A percentile compares a stretch with the other conserved stretches of the same genome.
Conservation (phyloP, 2,797 vertebrate species). For the Steatocranus sp. region DNA sequence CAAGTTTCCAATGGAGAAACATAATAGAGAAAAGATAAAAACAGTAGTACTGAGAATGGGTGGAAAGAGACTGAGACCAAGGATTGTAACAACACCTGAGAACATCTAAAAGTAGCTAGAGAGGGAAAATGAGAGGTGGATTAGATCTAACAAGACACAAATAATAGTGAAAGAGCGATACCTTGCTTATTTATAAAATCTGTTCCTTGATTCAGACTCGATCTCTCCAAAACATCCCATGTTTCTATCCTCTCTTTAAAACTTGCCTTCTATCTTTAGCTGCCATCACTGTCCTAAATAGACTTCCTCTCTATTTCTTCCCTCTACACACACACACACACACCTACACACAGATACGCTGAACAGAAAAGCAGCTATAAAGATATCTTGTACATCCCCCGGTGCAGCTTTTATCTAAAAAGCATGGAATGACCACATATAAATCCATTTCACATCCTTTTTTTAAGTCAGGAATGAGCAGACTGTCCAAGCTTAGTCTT, state of each 20-base stretch:
- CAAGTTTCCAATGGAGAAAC: not conserved
- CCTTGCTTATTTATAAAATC: conserved; percentile 69
- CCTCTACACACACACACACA: not conserved
- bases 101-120: conserved; percentile 22
- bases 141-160: conserved; percentile 3
- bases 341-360: not conserved
- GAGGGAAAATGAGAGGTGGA: conserved; percentile 10
- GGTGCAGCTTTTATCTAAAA: conserved; percentile 37
- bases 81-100: not conserved
- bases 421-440: not conserved
- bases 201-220: conserved; percentile 31
- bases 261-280: conserved; percentile 63
- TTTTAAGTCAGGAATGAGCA: not conserved
- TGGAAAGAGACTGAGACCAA: not conserved
- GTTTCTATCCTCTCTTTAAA: conserved; percentile 33
- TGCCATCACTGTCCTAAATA: conserved; percentile 48
- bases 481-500: not conserved
- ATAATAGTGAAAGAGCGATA: conserved; percentile 10
- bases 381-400: conserved; percentile 17
- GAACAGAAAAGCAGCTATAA: not conserved
- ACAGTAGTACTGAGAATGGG: not conserved
- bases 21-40: not conserved
- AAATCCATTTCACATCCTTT: not conserved
- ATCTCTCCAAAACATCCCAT: conserved; percentile 41
- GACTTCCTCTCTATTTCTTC: not conserved